Evolutionary conservation across 1,140 invertebrate genomes (phyloP).

Genomic region (Ips typographus): DNA sequence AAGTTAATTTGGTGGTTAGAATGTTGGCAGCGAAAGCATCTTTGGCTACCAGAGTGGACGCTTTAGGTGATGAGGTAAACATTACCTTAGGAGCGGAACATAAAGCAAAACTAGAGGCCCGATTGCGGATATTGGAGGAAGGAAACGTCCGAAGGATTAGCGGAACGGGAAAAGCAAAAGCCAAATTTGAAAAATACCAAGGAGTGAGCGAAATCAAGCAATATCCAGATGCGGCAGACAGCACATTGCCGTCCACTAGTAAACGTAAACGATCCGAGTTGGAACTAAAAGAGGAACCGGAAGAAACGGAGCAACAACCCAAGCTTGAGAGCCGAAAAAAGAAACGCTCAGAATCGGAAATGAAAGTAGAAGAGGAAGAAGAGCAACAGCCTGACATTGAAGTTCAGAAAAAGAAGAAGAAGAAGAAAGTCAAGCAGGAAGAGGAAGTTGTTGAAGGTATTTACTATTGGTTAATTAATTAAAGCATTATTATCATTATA

Average conservation of each 20-base stretch:
- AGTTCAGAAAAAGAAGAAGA: conserved; percentile 44
- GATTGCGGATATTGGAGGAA: conserved; percentile 79
- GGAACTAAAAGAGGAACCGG: conserved; percentile 47
- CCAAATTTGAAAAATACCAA: conserved; percentile 90
- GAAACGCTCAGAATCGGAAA: conserved; percentile 54
- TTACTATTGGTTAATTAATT: conserved; percentile 13
- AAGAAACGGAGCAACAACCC: conserved; percentile 51
- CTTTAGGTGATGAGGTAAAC: conserved; percentile 82
- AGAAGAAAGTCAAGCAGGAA: conserved; percentile 51
- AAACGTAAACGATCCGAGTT: conserved; percentile 56
- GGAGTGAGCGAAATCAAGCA: conserved; percentile 69
- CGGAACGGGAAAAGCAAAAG: conserved; percentile 82
- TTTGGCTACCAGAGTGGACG: conserved; percentile 91
- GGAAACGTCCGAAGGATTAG: conserved; percentile 80
- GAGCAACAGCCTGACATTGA: conserved; percentile 47
- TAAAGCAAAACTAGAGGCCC: conserved; percentile 81
- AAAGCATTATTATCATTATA: conserved; percentile 32
- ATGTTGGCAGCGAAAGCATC: conserved; percentile 96
- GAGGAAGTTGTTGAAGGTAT: conserved; percentile 28
- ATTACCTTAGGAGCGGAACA: conserved; percentile 69
- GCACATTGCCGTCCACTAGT: conserved; percentile 56
- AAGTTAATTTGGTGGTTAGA: conserved; percentile 11
- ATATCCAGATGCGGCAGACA: conserved; percentile 63
- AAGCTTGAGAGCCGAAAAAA: conserved; percentile 50
- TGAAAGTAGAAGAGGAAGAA: conserved; percentile 51